These are phyloP conservation scores for Hippoglossus stenolepis DNA, from an alignment of 2,113 vertebrate species.

Conservation along the genomic window DNA sequence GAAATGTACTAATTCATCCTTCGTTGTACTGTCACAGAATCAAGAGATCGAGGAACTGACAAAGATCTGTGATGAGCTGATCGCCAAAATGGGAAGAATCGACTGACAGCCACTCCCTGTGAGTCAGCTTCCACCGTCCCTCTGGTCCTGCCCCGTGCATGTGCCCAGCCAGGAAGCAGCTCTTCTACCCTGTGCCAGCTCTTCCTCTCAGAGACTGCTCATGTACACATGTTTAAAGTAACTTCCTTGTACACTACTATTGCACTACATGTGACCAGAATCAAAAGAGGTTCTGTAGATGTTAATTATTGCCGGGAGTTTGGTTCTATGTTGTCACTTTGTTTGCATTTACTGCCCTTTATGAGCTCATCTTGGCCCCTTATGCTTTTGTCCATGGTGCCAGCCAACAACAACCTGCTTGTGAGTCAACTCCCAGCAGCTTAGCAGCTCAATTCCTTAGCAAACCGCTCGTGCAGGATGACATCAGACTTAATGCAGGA, in stretches of 20 bases:
- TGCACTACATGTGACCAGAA: slow-evolving; percentile 61
- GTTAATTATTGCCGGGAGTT: slow-evolving; percentile 21
- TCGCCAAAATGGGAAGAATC: slow-evolving; percentile 92
- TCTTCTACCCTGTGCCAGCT: slow-evolving; percentile 31
- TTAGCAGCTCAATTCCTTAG: slow-evolving; percentile 48
- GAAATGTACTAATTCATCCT: neutral
- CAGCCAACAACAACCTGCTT: slow-evolving; percentile 41
- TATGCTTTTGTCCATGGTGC: slow-evolving; percentile 27
- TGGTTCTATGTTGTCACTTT: slow-evolving; percentile 26
- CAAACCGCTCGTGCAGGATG: slow-evolving; percentile 35
- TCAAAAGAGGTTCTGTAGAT: slow-evolving; percentile 27
- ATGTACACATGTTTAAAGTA: slow-evolving; percentile 47
- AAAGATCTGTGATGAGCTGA: slow-evolving; percentile 99
- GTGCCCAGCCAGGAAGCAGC: slow-evolving; percentile 42
- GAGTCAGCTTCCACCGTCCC: slow-evolving; percentile 8
- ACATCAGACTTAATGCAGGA: slow-evolving; percentile 44
- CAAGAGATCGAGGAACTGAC: slow-evolving; percentile 98
- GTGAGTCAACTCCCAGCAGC: slow-evolving; percentile 54
- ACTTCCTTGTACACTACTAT: slow-evolving; percentile 39
- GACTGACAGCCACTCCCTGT: slow-evolving; percentile 80
- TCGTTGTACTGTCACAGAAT: slow-evolving; percentile 83
- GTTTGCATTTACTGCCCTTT: slow-evolving; percentile 34
- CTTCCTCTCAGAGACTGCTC: slow-evolving; percentile 51
- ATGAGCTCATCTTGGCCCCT: slow-evolving; percentile 25
- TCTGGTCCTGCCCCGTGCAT: slow-evolving; percentile 52